Base-by-base conservation (phyloP, 2,113 vertebrate species). In the Heloderma charlesbogerti region DNA sequence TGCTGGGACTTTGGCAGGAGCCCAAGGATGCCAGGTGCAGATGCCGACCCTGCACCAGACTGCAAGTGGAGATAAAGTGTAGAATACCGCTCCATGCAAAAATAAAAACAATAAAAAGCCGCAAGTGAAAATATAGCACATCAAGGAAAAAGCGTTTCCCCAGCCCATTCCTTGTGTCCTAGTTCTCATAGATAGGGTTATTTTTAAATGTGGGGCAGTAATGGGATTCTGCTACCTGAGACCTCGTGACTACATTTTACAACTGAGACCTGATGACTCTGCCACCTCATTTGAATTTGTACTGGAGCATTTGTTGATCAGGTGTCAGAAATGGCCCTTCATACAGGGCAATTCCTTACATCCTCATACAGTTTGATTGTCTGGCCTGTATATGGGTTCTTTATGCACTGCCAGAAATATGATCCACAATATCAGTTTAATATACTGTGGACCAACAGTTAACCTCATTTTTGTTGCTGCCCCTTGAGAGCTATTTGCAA, bases 401-500 rank as follows among this genome's bases (percentile, higher is more conserved):
- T 66, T 67, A 43, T 71, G 31, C 31, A 48, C 20, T 54, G 67
- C 84, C 45, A 54, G 69, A 72, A 86, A 86, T 31, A 8, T 72
- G 84, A 71, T 6, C 45, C 45, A 25, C 45, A 72, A 45, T 74
- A 25, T 86, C 31, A n/a, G 67, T 72, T 72, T 74, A 86, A 86
- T 86, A 72, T 72, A 74, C 45, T 72, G 84, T 45, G 54, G 84
- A 54, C 31, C 67, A 72, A 51, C 43, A 72, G 67, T 86, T 86
- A 69, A 85, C 83, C 83, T 85, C 83, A 69, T 45, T 48, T 85
- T 34, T 51, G 43, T 51, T 86, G 84, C 69, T n/a, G 45, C 43
- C 84, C 84, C 67, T 34, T n/a, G 69, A 6, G 84, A 86, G 45
- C 45, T 3, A 51, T 86, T 86, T 86, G 69, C 67, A 86, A 86